phyloP scores from a whole-genome alignment of 1,140 invertebrate species.

The Arctopsyche grandis region DNA sequence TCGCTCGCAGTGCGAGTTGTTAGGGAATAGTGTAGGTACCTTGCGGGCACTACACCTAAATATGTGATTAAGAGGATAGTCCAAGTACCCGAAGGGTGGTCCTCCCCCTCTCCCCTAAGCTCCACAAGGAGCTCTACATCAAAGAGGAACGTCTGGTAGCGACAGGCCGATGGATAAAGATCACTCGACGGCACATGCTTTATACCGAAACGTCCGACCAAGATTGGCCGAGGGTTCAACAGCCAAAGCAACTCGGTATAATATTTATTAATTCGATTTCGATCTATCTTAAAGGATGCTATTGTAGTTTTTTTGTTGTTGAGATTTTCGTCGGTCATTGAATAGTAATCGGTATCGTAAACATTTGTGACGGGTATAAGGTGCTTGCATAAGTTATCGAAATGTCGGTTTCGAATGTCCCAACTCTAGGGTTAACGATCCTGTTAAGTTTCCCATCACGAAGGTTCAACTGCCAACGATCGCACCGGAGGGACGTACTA shows the following conservation, averaged over 20 bases:
- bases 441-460: conserved; percentile 38
- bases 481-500: conserved; percentile 19
- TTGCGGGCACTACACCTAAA: conserved; percentile 20
- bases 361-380: conserved; percentile 31
- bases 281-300: too few relatives aligned
- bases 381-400: conserved; percentile 34
- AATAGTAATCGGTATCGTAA: conserved; percentile 38
- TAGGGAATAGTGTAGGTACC: background rate
- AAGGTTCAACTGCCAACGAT: conserved; percentile 30
- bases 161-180: conserved; percentile 53
- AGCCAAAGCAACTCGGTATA: background rate
- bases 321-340: conserved; percentile 23
- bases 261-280: background rate
- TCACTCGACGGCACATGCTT: conserved; percentile 43
- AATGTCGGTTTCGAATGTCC: conserved; percentile 13
- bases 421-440: conserved; percentile 35
- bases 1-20: background rate
- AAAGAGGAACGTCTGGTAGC: conserved; percentile 53
- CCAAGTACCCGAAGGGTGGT: background rate
- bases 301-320: too few relatives aligned
- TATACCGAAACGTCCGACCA: conserved; percentile 45
- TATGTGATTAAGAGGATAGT: conserved; percentile 34
- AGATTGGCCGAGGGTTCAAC: conserved; percentile 25
- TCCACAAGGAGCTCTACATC: conserved; percentile 50
- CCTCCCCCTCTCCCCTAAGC: conserved; percentile 15